Conservation (phyloP, 1,140 invertebrate genomes). For the Habropoda laboriosa region DNA sequence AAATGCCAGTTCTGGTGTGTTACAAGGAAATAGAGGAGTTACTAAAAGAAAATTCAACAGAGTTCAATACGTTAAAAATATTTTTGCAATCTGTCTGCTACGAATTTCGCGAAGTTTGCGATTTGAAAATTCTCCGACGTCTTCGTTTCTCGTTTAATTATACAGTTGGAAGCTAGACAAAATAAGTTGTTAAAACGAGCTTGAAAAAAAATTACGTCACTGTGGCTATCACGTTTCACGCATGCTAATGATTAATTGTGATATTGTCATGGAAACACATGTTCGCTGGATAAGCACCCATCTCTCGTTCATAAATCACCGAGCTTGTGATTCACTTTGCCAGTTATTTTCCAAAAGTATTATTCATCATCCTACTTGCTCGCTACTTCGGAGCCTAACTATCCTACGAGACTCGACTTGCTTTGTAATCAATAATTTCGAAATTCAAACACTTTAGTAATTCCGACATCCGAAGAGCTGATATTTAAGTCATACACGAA, state of each 20-base stretch:
- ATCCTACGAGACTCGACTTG: no score
- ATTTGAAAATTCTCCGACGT: not conserved
- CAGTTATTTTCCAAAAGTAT: not conserved
- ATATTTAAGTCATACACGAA: no score
- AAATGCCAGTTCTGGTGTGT: no score
- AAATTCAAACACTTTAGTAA: no score
- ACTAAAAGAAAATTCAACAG: no score
- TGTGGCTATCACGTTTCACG: not conserved
- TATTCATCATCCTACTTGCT: not conserved
- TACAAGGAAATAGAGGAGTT: no score
- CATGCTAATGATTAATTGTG: slow-evolving; percentile 2
- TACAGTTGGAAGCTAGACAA: not conserved
- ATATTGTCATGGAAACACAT: slow-evolving; percentile 1
- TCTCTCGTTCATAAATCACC: not conserved
- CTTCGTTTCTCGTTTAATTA: not conserved
- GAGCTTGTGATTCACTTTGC: not conserved
- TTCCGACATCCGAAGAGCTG: no score
- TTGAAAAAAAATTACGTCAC: not conserved
- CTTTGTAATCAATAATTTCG: no score
- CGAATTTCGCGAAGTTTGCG: not conserved
- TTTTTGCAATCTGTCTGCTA: no score
- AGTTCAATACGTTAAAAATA: not conserved
- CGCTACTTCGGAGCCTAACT: not conserved
- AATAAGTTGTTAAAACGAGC: not conserved
- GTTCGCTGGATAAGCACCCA: slow-evolving; percentile 7